Percentiles rank a stretch among this genome's conserved stretches.
Conservation (phyloP, 1,140 invertebrate genomes). For the Phortica variegata region DNA sequence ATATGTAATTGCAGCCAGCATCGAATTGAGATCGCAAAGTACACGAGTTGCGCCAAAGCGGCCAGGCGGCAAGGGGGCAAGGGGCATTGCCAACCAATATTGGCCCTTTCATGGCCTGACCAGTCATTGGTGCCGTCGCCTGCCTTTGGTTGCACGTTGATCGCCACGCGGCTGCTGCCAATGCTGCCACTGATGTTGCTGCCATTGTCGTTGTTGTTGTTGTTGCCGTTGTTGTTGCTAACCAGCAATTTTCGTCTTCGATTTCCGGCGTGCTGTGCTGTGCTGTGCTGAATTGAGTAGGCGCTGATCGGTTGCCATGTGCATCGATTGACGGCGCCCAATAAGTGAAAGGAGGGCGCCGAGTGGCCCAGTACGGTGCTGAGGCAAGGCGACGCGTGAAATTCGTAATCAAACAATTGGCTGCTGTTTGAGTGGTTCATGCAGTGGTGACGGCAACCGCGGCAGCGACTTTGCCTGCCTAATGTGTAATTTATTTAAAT, state of each 20-base stretch:
- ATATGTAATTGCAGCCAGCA: constrained; percentile 50
- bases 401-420: constrained; percentile 5
- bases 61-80: too few relatives aligned
- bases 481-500: too few relatives aligned
- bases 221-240: constrained; percentile 23
- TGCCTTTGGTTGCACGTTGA: constrained; percentile 7
- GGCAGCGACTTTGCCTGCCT: too few relatives aligned
- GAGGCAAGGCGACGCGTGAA: too few relatives aligned
- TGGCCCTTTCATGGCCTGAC: constrained; percentile 8
- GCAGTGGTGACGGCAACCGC: too few relatives aligned
- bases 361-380: too few relatives aligned
- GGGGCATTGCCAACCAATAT: too few relatives aligned
- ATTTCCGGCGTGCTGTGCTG: constrained; percentile 31
- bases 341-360: too few relatives aligned
- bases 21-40: constrained; percentile 46
- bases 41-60: too few relatives aligned
- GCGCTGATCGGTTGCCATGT: constrained; percentile 15
- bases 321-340: background rate
- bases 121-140: constrained; percentile 7
- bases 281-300: constrained; percentile 16
- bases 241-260: constrained; percentile 45
- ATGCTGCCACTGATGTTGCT: too few relatives aligned
- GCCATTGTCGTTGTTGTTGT: constrained; percentile 7
- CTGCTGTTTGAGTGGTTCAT: too few relatives aligned
- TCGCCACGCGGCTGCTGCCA: constrained; percentile 8